Base-by-base conservation (phyloP, 2,797 vertebrate genomes). In the Enteromius afrohamiltoni region DNA sequence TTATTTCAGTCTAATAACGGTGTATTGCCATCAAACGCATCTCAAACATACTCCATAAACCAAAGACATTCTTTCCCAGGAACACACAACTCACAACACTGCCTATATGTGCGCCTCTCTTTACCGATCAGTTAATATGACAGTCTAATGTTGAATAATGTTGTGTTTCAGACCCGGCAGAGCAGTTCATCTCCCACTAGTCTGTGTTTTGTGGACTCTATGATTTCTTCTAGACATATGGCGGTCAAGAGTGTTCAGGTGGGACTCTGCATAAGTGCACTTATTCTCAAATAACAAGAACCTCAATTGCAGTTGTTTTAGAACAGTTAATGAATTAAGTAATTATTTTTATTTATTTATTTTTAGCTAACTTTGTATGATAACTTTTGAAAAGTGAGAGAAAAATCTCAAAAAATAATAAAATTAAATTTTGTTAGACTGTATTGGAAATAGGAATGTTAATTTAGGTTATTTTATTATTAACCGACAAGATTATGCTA, bases 151-250 rank as follows among this genome's bases (percentile, higher is more conserved):
- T 6, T 83, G 1, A 68, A 40, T 86, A 87, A 3, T 81, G 40
- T 60, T 79, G 53, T 91, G 2, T 93, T 93, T 88, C 92, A 99
- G 98, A 95, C 96, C 93, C 96, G 96, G 92, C 97, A 98, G 93
- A 99, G 97, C 94, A 98, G 97, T 90, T 98, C 97, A 90, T 98
- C 98, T 92, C 97, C 98, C 91, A 97, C 97, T 89, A 95, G 96
- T 89, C 95, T 98, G 95, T 96, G 95, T 93, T 98, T 99, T 37
- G 97, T 94, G 95, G 98, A 99, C 95, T 97, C 98, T 91, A 93
- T 97, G 95, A 90, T 92, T 17, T 96, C 97, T 92, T 96, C 96
- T 95, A 99, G 97, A 95, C 97, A 97, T 93, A 94, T 97, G 91
- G 97, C 96, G 88, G 94, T 97, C 92, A 98, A 98, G 95, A 94